These are phyloP conservation scores for Metellina segmentata DNA, from an alignment of 2,888 invertebrate genomes.

Conservation along the genomic window DNA sequence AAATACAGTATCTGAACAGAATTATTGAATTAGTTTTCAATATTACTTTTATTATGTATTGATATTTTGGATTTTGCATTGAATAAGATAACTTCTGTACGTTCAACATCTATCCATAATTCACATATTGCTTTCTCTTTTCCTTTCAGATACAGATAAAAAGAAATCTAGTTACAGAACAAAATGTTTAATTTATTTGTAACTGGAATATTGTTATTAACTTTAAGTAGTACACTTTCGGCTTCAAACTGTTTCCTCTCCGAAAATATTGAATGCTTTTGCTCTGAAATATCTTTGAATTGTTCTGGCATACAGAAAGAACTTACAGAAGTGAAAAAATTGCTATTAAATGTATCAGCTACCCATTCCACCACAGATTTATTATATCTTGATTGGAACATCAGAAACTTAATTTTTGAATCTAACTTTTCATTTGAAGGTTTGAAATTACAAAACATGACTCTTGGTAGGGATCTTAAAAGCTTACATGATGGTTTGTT, in stretches of 20 bases:
- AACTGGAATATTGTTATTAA: background rate
- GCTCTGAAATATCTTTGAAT: background rate
- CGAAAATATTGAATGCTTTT: constrained; percentile 37
- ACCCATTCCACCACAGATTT: constrained; percentile 12
- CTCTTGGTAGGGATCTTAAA: constrained; percentile 7
- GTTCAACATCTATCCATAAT: too few species aligned
- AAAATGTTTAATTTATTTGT: background rate
- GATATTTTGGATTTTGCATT: too few species aligned
- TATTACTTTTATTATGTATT: too few species aligned
- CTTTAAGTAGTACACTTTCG: background rate
- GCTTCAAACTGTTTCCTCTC: constrained; percentile 26
- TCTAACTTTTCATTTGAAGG: constrained; percentile 1
- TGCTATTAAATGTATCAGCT: constrained; percentile 17
- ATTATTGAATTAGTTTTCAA: too few species aligned
- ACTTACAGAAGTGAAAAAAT: background rate
- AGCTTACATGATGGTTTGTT: background rate
- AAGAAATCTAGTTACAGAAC: background rate
- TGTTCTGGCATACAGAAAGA: constrained; percentile 34
- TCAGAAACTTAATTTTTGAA: constrained; percentile 22
- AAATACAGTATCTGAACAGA: too few species aligned
- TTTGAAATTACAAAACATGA: constrained; percentile 28
- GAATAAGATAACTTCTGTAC: too few species aligned
- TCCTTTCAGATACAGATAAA: background rate
- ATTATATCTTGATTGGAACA: background rate
- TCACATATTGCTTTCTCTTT: background rate